Percentiles rank a stretch among this genome's conserved stretches.
phyloP scores from a whole-genome alignment of 35 echinoderm and acorn worm species.

The Heliocidaris erythrogramma region DNA sequence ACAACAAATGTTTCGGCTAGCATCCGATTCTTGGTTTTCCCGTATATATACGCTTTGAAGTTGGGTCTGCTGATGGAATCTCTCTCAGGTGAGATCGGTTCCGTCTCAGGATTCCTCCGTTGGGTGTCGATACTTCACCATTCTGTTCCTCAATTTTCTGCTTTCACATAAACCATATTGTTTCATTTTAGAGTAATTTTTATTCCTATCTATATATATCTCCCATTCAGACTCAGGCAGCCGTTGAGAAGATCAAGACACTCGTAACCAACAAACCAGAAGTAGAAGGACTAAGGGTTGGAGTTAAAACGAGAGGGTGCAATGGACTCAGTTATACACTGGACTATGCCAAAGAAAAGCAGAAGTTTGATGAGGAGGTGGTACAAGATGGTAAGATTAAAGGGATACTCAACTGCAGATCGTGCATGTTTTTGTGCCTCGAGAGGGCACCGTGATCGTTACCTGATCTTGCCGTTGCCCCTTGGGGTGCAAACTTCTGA shows the following conservation, averaged over 20 bases:
- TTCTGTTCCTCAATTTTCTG: not conserved
- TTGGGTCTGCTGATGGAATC: too few relatives aligned
- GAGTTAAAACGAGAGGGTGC: constrained; percentile 95
- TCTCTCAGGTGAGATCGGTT: too few relatives aligned
- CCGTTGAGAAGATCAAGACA: constrained; percentile 75
- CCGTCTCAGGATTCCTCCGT: too few relatives aligned
- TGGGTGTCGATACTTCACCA: too few relatives aligned
- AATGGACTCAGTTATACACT: constrained; percentile 96
- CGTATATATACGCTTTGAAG: too few relatives aligned
- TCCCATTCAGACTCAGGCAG: constrained; percentile 76
- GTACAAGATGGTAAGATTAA: constrained; percentile 86
- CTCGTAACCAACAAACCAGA: constrained; percentile 65
- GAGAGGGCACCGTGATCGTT: too few relatives aligned
- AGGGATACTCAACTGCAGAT: not conserved
- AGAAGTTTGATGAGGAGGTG: constrained; percentile 99
- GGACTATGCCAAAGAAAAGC: constrained; percentile 92
- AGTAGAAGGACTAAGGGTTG: constrained; percentile 71
- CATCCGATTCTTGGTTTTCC: too few relatives aligned
- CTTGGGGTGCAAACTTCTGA: too few relatives aligned
- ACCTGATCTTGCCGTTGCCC: too few relatives aligned
- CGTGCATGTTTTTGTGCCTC: too few relatives aligned
- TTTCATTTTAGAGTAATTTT: not conserved
- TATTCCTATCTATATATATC: constrained; percentile 7
- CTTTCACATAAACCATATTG: not conserved
- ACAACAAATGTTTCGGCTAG: too few relatives aligned